phyloP scores from a whole-genome alignment of 2,888 invertebrate species.

The Lymantria dispar region DNA sequence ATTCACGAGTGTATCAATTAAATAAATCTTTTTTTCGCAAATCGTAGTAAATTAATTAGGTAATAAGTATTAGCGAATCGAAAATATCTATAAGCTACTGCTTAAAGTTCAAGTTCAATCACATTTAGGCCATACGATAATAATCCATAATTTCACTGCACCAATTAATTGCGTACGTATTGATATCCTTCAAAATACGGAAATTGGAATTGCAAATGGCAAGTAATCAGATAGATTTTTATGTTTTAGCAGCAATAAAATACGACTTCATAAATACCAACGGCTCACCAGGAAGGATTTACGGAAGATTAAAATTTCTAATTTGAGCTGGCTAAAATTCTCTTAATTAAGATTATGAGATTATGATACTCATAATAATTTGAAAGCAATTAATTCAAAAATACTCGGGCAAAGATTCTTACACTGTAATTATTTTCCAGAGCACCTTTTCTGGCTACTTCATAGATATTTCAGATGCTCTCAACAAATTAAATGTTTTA shows the following conservation, averaged over 20 bases:
- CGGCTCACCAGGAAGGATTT: conserved; percentile 53
- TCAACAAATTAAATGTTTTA: not conserved
- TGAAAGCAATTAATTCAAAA: conserved; percentile 75
- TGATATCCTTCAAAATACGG: too few species aligned
- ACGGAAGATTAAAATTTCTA: conserved; percentile 71
- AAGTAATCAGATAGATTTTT: too few species aligned
- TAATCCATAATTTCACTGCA: too few species aligned
- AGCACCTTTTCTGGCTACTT: not conserved
- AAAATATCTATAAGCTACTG: too few species aligned
- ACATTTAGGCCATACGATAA: too few species aligned
- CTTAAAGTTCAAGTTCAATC: too few species aligned
- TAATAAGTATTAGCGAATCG: too few species aligned
- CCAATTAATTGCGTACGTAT: too few species aligned
- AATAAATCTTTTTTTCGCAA: too few species aligned
- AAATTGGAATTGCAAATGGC: too few species aligned
- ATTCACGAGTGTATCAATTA: too few species aligned
- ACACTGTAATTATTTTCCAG: conserved; percentile 56
- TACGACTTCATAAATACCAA: conserved; percentile 48
- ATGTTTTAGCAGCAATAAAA: conserved; percentile 37
- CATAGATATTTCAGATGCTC: not conserved
- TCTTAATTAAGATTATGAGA: conserved; percentile 79
- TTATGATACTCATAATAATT: conserved; percentile 78
- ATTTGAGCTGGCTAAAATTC: conserved; percentile 68
- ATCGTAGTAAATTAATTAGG: too few species aligned
- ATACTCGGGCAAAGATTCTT: conserved; percentile 57